These are phyloP conservation scores for Odontamblyopus lacepedii DNA, from an alignment of 2,797 vertebrate species.

Conservation along the genomic window DNA sequence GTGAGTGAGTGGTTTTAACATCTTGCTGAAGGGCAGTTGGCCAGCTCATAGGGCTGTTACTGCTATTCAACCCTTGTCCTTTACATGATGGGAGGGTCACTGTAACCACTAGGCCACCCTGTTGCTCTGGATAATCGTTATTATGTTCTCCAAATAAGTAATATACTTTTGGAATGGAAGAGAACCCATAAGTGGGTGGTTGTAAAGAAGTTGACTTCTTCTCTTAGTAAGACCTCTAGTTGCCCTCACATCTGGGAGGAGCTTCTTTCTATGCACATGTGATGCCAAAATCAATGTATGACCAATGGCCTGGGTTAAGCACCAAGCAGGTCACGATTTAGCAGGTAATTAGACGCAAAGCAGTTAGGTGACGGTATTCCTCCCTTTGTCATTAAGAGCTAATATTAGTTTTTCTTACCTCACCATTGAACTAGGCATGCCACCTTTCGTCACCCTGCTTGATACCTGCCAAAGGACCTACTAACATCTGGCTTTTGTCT, in stretches of 20 bases:
- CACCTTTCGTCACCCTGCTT: constrained; percentile 27
- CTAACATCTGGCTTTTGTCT: constrained; percentile 15
- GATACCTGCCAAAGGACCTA: constrained; percentile 11
- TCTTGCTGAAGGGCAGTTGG: constrained; percentile 43
- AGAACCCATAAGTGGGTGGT: constrained; percentile 68
- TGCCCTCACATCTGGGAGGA: constrained; percentile 65
- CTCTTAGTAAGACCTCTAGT: constrained; percentile 65
- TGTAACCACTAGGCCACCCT: constrained; percentile 52
- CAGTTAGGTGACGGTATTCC: constrained; percentile 46
- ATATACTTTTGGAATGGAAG: constrained; percentile 70
- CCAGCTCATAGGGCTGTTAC: constrained; percentile 56
- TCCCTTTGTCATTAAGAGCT: constrained; percentile 53
- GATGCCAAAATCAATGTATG: constrained; percentile 69
- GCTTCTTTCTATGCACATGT: constrained; percentile 61
- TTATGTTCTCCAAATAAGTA: constrained; percentile 71
- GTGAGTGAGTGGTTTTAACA: constrained; percentile 49
- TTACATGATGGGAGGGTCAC: constrained; percentile 55
- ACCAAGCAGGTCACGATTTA: constrained; percentile 29
- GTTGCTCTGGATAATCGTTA: constrained; percentile 59
- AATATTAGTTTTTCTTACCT: constrained; percentile 70
- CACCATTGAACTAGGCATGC: constrained; percentile 41
- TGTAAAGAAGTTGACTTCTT: constrained; percentile 67
- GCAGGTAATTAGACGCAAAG: constrained; percentile 43
- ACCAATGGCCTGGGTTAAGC: constrained; percentile 38
- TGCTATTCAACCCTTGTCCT: constrained; percentile 67